Conservation (phyloP, 1,140 invertebrate genomes). For the Meteorus sp. region DNA sequence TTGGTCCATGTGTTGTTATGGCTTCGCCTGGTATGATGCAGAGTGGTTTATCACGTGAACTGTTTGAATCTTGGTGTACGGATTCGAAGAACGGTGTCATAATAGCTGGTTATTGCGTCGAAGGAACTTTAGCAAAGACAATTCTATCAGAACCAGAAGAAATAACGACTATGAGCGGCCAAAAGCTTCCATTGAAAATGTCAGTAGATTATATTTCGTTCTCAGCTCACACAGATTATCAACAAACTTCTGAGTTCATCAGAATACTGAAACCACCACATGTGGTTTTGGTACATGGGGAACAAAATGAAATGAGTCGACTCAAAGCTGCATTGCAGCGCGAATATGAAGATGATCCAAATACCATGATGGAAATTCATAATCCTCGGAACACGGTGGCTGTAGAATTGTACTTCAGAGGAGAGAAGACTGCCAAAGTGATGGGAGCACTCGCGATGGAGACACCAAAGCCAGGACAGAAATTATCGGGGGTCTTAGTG, state of each 20-base stretch:
- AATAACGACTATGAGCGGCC: slow-evolving; percentile 92
- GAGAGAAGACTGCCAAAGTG: slow-evolving; percentile 97
- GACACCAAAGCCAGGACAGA: slow-evolving; percentile 75
- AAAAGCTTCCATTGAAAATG: slow-evolving; percentile 95
- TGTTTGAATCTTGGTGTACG: slow-evolving; percentile 99
- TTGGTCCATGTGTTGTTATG: slow-evolving; percentile 98
- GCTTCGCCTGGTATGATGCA: slow-evolving; percentile 99
- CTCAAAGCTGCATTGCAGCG: slow-evolving; percentile 91
- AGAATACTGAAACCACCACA: slow-evolving; percentile 91
- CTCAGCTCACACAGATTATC: slow-evolving; percentile 98
- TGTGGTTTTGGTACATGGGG: slow-evolving; percentile 96
- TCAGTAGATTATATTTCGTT: slow-evolving; percentile 99
- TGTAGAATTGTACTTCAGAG: slow-evolving; percentile 91
- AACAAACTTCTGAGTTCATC: slow-evolving; percentile 98
- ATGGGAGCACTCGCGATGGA: slow-evolving; percentile 90
- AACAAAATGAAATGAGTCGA: slow-evolving; percentile 98
- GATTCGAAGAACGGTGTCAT: slow-evolving; percentile 98
- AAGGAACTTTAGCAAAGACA: slow-evolving; percentile 96
- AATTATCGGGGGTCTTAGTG: slow-evolving; percentile 90
- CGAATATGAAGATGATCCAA: slow-evolving; percentile 91
- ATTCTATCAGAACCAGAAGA: slow-evolving; percentile 98
- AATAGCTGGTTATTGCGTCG: slow-evolving; percentile 98
- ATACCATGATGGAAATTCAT: slow-evolving; percentile 87
- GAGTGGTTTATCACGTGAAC: slow-evolving; percentile 92
- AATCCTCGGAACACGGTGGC: slow-evolving; percentile 95